A percentile compares a stretch with the other conserved stretches of the same genome.
Conservation (phyloP, 53 echinoderm and acorn worm species). For the Astropecten irregularis region DNA sequence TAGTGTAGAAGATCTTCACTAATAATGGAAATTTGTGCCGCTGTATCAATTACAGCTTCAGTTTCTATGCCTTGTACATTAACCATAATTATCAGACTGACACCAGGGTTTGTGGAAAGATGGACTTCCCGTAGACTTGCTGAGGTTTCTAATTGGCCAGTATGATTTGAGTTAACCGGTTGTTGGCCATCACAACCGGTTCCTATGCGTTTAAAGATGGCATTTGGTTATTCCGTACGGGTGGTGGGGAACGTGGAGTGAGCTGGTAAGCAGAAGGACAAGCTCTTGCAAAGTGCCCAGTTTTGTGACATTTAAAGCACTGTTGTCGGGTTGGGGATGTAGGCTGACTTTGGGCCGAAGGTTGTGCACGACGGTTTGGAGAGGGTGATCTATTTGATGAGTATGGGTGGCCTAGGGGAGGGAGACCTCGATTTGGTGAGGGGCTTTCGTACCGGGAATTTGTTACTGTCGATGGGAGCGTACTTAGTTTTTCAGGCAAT, state of each 20-base stretch:
- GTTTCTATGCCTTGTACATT: not conserved
- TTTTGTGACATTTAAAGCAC: not conserved
- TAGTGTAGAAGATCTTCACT: not conserved
- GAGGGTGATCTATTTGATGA: too few species aligned
- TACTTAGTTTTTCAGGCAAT: too few species aligned
- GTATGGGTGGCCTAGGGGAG: too few species aligned
- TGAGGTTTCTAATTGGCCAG: not conserved
- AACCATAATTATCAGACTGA: not conserved
- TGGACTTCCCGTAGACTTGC: not conserved
- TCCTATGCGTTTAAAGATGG: not conserved
- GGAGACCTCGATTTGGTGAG: too few species aligned
- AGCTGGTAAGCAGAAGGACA: not conserved
- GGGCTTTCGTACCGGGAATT: too few species aligned
- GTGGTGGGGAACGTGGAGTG: not conserved
- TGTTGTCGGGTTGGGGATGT: not conserved
- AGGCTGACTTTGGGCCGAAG: too few species aligned
- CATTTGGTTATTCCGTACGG: not conserved
- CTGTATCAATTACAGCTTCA: not conserved
- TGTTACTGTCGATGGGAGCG: too few species aligned
- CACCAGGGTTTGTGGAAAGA: not conserved
- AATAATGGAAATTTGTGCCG: not conserved
- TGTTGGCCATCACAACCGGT: slow-evolving; percentile 14
- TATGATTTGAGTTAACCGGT: not conserved
- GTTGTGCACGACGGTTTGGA: too few species aligned
- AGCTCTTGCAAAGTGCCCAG: slow-evolving; percentile 6